Conservation (phyloP, 2,113 vertebrate species). For the Ginglymostoma cirratum region DNA sequence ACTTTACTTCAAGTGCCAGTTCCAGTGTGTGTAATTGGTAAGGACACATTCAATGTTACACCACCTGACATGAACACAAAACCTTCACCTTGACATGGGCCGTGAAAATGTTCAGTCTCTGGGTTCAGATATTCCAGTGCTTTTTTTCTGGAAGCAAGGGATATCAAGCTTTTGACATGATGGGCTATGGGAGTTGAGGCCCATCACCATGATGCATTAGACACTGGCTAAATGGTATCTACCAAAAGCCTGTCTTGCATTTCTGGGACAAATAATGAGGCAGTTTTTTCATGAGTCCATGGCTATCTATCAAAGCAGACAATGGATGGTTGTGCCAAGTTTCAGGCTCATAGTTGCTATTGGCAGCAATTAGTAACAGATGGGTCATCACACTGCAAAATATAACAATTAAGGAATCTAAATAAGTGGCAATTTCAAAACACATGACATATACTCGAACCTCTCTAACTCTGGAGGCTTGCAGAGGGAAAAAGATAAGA, state of each 20-base stretch:
- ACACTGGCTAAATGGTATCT: neutral
- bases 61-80: neutral
- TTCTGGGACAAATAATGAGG: slow-evolving; percentile 22
- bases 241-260: neutral
- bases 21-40: neutral
- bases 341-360: neutral
- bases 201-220: neutral
- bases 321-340: neutral
- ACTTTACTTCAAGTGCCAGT: too few relatives aligned
- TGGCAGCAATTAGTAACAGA: slow-evolving; percentile 10
- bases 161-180: neutral
- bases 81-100: neutral
- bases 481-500: neutral
- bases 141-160: neutral
- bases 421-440: neutral
- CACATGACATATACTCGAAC: neutral
- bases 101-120: neutral
- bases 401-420: neutral
- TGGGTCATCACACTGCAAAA: neutral
- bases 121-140: neutral
- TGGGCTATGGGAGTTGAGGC: neutral
- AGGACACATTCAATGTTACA: neutral
- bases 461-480: neutral
- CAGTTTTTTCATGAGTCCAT: neutral
- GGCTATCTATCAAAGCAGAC: neutral